Base-by-base conservation (phyloP, 1,140 invertebrate species). In the Heliconius nattereri region DNA sequence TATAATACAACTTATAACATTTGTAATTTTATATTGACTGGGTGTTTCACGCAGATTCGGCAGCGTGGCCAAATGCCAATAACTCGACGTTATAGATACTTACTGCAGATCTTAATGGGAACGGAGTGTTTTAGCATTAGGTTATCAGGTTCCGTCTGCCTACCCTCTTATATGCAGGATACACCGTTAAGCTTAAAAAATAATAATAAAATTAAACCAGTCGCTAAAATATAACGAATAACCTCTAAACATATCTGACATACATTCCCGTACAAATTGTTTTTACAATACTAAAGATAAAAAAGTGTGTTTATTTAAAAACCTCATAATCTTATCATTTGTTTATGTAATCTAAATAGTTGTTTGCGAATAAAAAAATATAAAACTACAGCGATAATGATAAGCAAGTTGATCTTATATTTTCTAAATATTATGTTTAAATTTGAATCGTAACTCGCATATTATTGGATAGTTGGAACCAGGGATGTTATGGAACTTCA, bases 301-400 rank as follows among this genome's bases (percentile, higher is more conserved):
- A 72, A n/a, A 54, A 73, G 6, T 29, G n/a, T 81, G 79, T 81
- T 81, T 81, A 75, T 81, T 75, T 78, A 78, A 78, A 78, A 80
- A 80, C 71, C 35, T 37, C 35, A 78, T 45, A 78, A 78, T 78
- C 80, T 81, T 81, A 81, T 81, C 80, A 37, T 26, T 45, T 57
- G 57, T 78, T 78, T 81, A 81, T 81, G 79, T 81, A 81, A 78
- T 78, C 57, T 81, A 81, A 81, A 81, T 81, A 81, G 66, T 71
- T 66, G 76, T 77, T 73, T 75, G 57, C 73, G 76, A 81, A 78
- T 81, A 74, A 81, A 81, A 52, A 73, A 75, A 75, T 73, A 81
- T 81, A 75, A 81, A 75, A 54, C 40, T 73, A 71, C 35, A 71
- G 54, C 77, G 70, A 75, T 71, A 66, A 37, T 66, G 72, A 71